phyloP scores from a whole-genome alignment of 2,888 invertebrate genomes.

The Bembecia ichneumoniformis region DNA sequence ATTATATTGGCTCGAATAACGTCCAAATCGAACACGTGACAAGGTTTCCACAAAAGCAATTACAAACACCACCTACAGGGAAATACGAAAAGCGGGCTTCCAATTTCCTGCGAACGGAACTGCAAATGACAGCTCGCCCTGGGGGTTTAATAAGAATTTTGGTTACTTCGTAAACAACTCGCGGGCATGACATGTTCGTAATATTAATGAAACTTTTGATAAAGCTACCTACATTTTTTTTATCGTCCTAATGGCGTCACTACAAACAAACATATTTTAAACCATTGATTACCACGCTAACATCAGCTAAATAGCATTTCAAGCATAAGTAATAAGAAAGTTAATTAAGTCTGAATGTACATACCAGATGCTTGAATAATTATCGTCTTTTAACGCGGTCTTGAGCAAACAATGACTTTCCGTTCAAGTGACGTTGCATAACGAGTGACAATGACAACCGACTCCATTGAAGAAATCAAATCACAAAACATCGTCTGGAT shows the following conservation, averaged over 20 bases:
- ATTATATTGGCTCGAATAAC: too few relatives aligned
- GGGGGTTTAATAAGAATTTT: constrained; percentile 11
- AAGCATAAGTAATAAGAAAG: background rate
- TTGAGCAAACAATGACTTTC: background rate
- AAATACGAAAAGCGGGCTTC: constrained; percentile 20
- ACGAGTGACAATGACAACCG: background rate
- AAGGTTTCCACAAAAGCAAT: constrained; percentile 11
- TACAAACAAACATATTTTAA: too few relatives aligned
- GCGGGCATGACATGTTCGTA: background rate
- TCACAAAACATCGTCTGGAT: background rate
- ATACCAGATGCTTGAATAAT: background rate
- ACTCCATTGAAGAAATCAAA: background rate
- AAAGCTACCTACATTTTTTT: too few relatives aligned
- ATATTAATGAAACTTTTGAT: too few relatives aligned
- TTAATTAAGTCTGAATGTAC: background rate
- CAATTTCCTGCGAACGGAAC: constrained; percentile 28
- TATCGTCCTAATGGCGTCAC: too few relatives aligned
- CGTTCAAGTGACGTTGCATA: background rate
- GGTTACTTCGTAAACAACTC: background rate
- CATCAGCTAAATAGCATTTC: too few relatives aligned
- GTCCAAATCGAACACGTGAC: constrained; percentile 9
- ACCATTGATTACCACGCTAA: too few relatives aligned
- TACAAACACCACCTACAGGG: constrained; percentile 20
- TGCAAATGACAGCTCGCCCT: constrained; percentile 25
- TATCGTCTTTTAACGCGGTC: background rate